Conservation (phyloP, 2,797 vertebrate species). For the Phrynocephalus vlangalii region DNA sequence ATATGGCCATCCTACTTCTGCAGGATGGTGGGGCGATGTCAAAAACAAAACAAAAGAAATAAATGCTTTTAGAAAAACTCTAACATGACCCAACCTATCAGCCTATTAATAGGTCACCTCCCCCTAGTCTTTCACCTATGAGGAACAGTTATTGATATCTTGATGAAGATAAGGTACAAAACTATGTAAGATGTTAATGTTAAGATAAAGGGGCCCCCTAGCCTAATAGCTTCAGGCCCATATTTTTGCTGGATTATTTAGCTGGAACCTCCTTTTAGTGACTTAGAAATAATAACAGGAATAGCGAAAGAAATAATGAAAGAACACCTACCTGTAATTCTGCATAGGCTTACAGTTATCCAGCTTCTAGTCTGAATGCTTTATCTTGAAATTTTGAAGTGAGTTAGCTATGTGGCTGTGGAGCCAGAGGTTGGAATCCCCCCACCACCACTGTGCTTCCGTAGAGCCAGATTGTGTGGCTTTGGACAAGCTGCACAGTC, state of each 20-base stretch:
- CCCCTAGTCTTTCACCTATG: background rate
- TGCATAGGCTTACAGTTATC: background rate
- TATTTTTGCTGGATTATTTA: background rate
- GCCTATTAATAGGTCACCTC: background rate
- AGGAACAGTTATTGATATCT: background rate
- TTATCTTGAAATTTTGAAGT: background rate
- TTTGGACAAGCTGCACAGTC: too few species aligned
- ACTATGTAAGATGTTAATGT: background rate
- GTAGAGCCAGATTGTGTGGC: too few species aligned
- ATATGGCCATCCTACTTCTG: background rate
- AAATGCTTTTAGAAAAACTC: background rate
- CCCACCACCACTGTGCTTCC: too few species aligned
- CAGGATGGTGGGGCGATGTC: background rate
- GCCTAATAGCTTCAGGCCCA: too few species aligned
- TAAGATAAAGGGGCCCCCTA: background rate
- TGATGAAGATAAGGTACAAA: background rate
- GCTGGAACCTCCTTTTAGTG: background rate
- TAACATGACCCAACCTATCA: background rate
- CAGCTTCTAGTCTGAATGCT: background rate
- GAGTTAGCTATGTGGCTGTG: too few species aligned
- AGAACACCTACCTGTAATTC: background rate
- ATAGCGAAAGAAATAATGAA: background rate
- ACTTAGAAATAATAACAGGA: background rate
- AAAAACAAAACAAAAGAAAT: background rate
- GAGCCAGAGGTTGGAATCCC: too few species aligned